These are phyloP conservation scores for Ceratothoa steindachneri DNA, from an alignment of 2,888 invertebrate species.

Conservation along the genomic window DNA sequence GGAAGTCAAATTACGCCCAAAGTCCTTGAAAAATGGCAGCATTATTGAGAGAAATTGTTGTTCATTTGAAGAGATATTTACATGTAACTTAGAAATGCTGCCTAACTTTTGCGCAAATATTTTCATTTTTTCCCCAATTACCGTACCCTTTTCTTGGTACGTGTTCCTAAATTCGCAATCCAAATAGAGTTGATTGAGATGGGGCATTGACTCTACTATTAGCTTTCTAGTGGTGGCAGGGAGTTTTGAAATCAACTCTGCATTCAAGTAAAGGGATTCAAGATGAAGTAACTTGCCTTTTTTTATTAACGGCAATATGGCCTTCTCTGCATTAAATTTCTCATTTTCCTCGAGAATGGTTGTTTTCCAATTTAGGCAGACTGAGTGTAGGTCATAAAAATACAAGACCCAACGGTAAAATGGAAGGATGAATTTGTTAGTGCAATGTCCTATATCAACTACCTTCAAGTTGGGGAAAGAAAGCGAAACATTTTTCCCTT, in stretches of 20 bases:
- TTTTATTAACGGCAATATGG: not conserved
- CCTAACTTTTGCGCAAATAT: not conserved
- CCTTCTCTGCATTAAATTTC: not conserved
- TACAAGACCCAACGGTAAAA: not conserved
- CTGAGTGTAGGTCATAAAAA: not conserved
- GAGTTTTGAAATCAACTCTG: not conserved
- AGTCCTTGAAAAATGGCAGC: not conserved
- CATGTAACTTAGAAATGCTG: not conserved
- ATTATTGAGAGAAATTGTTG: not conserved
- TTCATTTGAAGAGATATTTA: not conserved
- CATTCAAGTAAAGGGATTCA: not conserved
- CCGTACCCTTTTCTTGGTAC: not conserved
- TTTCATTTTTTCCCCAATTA: not conserved
- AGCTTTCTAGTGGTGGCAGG: not conserved
- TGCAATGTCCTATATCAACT: not conserved
- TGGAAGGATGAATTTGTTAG: not conserved
- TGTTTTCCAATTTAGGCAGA: not conserved
- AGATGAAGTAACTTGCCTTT: not conserved
- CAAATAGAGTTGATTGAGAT: not conserved
- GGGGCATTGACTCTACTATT: not conserved
- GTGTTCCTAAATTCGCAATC: not conserved
- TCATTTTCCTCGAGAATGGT: not conserved
- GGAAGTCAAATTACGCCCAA: not conserved
- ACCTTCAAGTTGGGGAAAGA: conserved; percentile 5
- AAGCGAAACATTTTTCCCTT: not conserved